These are phyloP conservation scores for Acronicta leporina DNA, from an alignment of 2,888 invertebrate species.

Conservation along the genomic window DNA sequence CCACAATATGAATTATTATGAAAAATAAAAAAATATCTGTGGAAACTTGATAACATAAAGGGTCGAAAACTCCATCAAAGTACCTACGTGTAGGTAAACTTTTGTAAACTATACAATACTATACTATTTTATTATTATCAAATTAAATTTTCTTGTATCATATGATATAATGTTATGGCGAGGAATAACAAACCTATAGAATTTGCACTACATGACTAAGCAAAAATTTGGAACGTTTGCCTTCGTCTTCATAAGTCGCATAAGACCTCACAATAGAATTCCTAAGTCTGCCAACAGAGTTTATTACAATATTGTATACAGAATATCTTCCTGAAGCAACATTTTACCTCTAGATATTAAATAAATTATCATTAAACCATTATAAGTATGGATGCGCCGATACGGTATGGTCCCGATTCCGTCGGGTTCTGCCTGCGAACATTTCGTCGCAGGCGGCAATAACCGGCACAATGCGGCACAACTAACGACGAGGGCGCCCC, in stretches of 20 bases:
- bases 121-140: no score
- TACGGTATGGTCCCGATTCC: constrained; percentile 21
- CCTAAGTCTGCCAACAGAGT: not conserved
- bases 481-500: constrained; percentile 65
- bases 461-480: constrained; percentile 74
- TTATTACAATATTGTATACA: constrained; percentile 2
- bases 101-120: no score
- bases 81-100: no score
- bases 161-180: no score
- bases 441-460: constrained; percentile 62
- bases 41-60: constrained; percentile 21
- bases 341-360: constrained; percentile 2
- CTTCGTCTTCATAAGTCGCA: constrained; percentile 1
- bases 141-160: no score
- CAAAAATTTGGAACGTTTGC: constrained; percentile 4
- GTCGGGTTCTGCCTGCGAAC: constrained; percentile 36
- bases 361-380: constrained; percentile 21
- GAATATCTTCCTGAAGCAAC: not conserved
- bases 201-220: not conserved
- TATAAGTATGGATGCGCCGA: constrained; percentile 24
- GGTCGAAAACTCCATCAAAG: not conserved
- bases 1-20: constrained; percentile 33
- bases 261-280: not conserved
- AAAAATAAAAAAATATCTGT: constrained; percentile 40
- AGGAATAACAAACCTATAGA: not conserved